Percentiles rank a stretch among this genome's conserved stretches.
These are phyloP conservation scores for Cetoscarus ocellatus DNA, from an alignment of 2,797 vertebrate species.

Conservation along the genomic window DNA sequence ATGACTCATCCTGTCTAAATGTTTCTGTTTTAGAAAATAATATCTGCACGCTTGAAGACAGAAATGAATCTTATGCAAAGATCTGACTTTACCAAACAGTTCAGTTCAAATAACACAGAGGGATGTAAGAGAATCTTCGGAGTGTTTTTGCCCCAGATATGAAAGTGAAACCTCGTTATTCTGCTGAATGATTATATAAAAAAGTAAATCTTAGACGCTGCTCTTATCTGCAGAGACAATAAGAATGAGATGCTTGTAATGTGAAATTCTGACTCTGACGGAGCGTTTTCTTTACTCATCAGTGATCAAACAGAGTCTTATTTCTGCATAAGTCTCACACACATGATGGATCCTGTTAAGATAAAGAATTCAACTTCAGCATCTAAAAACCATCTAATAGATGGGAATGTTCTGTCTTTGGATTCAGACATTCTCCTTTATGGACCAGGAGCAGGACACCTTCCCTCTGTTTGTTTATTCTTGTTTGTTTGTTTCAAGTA, in stretches of 20 bases:
- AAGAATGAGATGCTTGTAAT: neutral
- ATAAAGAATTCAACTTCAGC: neutral
- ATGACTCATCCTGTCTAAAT: too few species aligned
- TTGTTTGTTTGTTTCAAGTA: too few species aligned
- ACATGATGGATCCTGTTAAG: neutral
- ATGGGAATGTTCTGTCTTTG: neutral
- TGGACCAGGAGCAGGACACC: too few species aligned
- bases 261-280: neutral
- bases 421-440: too few species aligned
- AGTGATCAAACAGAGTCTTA: neutral
- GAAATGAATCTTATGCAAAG: too few species aligned
- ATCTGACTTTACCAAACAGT: too few species aligned
- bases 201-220: neutral
- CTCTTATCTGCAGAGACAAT: neutral
- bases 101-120: too few species aligned
- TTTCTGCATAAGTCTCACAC: neutral
- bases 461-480: too few species aligned
- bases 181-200: neutral
- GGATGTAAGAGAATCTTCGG: too few species aligned
- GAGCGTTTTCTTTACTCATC: neutral
- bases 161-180: neutral
- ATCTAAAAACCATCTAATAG: neutral
- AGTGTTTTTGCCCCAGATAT: neutral
- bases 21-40: too few species aligned
- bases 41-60: too few species aligned